phyloP scores from a whole-genome alignment of 2,113 vertebrate genomes.

The Myodes glareolus region DNA sequence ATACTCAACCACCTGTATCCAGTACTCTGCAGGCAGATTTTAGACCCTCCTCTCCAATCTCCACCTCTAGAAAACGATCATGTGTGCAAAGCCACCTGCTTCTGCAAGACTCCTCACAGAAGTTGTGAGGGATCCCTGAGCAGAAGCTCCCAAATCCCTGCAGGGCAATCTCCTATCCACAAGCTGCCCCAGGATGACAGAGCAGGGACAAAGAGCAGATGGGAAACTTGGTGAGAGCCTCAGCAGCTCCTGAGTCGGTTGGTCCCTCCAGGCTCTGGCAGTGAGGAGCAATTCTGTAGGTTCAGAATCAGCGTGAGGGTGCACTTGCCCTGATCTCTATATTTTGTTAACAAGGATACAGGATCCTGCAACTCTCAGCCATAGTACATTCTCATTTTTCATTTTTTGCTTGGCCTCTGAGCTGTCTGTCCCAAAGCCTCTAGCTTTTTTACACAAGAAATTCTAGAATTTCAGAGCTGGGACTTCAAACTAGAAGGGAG shows the following conservation, averaged over 20 bases:
- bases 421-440: background rate
- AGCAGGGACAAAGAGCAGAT: too few species aligned
- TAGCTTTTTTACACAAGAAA: background rate
- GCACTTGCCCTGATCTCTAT: accelerated
- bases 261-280: too few species aligned
- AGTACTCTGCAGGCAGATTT: background rate
- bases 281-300: too few species aligned
- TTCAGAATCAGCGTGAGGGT: accelerated
- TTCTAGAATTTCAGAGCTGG: too few species aligned
- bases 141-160: background rate
- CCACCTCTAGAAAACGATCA: background rate
- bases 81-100: background rate
- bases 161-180: background rate
- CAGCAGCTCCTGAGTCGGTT: background rate
- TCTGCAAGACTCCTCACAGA: background rate
- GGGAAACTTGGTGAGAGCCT: too few species aligned
- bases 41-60: background rate
- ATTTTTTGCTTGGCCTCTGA: background rate
- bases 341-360: too few species aligned
- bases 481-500: background rate
- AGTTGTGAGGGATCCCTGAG: too few species aligned
- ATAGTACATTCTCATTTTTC: accelerated
- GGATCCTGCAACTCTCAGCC: accelerated
- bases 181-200: accelerated
- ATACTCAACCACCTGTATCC: background rate